Evolutionary conservation across 2,113 vertebrate genomes (phyloP).

Genomic region (Microtus pennsylvanicus): DNA sequence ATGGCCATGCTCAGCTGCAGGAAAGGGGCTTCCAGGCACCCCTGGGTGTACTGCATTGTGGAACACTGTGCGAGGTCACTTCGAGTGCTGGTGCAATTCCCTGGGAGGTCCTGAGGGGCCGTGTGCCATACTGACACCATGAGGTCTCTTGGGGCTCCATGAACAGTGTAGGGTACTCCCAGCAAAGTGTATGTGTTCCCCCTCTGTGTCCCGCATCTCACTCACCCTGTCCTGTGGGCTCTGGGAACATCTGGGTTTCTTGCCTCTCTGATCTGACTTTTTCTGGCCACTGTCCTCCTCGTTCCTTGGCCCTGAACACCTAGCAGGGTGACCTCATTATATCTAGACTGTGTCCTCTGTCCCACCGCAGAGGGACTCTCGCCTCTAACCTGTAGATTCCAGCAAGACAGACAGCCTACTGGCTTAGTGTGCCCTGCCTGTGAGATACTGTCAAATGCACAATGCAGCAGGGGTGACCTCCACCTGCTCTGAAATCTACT

Average conservation of each 20-base stretch:
- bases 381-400: neutral
- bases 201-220: neutral
- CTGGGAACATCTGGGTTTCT: neutral
- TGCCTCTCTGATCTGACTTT: neutral
- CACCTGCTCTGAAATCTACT: fast-evolving
- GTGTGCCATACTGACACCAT: neutral
- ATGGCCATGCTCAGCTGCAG: fast-evolving
- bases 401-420: too few species aligned
- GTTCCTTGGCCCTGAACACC: neutral
- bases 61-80: neutral
- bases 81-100: too few species aligned
- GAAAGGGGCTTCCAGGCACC: fast-evolving
- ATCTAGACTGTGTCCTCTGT: neutral
- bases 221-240: neutral
- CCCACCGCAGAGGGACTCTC: neutral
- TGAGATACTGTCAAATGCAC: neutral
- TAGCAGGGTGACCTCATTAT: fast-evolving
- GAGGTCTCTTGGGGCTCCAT: fast-evolving
- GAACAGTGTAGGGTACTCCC: neutral
- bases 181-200: fast-evolving
- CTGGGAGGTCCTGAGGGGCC: neutral
- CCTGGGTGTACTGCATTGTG: fast-evolving
- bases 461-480: too few species aligned
- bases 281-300: neutral
- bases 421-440: fast-evolving